Conservation (phyloP, 2,888 invertebrate species). For the Calameuta idolon region DNA sequence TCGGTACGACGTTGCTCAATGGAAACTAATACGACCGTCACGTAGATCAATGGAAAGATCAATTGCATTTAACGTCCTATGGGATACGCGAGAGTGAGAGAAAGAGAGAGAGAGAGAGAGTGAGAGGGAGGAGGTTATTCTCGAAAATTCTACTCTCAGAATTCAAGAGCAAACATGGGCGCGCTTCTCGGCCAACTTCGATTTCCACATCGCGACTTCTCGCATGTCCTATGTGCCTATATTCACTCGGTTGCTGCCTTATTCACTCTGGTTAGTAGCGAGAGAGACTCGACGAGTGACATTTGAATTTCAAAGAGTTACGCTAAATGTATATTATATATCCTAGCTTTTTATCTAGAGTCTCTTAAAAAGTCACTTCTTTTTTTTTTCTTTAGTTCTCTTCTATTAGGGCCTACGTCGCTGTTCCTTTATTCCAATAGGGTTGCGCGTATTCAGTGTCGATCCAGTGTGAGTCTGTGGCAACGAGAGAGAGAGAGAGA, state of each 20-base stretch:
- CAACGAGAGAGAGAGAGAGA: background rate
- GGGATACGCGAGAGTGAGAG: background rate
- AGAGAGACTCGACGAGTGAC: conserved; percentile 28
- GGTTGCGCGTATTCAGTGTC: background rate
- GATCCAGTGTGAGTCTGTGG: background rate
- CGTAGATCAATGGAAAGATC: background rate
- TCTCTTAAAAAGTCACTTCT: background rate
- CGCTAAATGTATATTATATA: conserved; percentile 1
- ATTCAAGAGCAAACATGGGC: conserved; percentile 51
- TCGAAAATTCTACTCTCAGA: conserved; percentile 26
- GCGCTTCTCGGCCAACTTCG: conserved; percentile 38
- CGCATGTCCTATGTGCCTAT: conserved; percentile 27
- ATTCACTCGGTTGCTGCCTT: conserved; percentile 5
- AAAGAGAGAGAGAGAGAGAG: background rate
- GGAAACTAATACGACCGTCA: background rate
- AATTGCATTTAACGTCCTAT: background rate
- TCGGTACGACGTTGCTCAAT: background rate
- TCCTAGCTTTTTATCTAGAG: background rate
- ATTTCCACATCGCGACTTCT: conserved; percentile 37
- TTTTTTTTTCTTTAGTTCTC: background rate
- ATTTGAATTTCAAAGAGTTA: conserved; percentile 49
- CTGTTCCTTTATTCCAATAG: background rate
- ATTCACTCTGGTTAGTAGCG: conserved; percentile 33
- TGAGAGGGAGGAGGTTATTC: conserved; percentile 11
- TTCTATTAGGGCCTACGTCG: background rate